Conservation (phyloP, 2,888 invertebrate species). For the Linhomoeus sp. region DNA sequence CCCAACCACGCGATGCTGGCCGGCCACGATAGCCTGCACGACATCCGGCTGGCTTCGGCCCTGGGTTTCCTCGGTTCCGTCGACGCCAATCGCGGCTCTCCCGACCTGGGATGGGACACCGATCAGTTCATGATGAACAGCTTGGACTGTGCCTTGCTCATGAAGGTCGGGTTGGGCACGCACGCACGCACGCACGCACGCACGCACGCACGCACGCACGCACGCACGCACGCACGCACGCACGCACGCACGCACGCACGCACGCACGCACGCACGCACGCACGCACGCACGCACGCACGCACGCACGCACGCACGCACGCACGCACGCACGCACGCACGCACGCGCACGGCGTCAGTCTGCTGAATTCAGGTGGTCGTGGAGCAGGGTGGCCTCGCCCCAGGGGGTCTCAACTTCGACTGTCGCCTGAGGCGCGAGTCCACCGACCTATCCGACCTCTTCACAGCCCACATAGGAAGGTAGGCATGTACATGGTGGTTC, state of each 20-base stretch:
- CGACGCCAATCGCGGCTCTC: conserved; percentile 35
- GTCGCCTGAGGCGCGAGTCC: conserved; percentile 37
- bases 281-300: too few relatives aligned
- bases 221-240: too few relatives aligned
- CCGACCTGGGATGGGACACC: conserved; percentile 35
- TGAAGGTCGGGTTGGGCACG: conserved; percentile 32
- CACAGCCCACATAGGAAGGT: conserved; percentile 34
- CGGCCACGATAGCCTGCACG: conserved; percentile 34
- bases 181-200: conserved; percentile 7
- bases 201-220: too few relatives aligned
- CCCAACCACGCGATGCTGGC: conserved; percentile 40
- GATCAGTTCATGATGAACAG: conserved; percentile 38
- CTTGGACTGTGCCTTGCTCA: conserved; percentile 38
- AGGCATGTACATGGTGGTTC: not conserved
- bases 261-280: too few relatives aligned
- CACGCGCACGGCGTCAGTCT: too few relatives aligned
- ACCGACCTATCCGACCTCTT: conserved; percentile 38
- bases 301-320: too few relatives aligned
- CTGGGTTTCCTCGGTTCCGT: conserved; percentile 42
- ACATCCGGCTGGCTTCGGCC: conserved; percentile 42
- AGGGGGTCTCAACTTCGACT: conserved; percentile 41
- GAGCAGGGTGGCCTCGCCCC: conserved; percentile 40
- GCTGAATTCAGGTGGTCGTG: too few relatives aligned
- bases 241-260: too few relatives aligned
- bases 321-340: too few relatives aligned